Conservation (phyloP, 64 coral and sea anemone species). For the Hydrozoanthus tunicans region DNA sequence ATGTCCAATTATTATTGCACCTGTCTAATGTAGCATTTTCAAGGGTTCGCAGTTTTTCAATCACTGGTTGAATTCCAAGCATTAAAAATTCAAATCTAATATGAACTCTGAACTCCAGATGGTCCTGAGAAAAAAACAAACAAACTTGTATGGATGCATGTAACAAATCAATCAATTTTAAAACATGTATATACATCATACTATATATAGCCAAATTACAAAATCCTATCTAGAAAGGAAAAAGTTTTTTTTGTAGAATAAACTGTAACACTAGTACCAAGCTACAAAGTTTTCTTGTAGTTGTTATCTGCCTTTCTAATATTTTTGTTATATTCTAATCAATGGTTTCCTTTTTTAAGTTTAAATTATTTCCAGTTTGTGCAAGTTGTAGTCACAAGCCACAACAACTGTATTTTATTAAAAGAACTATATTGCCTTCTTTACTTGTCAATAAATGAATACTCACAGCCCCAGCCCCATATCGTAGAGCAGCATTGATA, state of each 20-base stretch:
- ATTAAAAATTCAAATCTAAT: conserved; percentile 98
- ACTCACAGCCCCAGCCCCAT: conserved; percentile 95
- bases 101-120: conserved; percentile 97
- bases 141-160: background rate
- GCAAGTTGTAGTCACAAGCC: no score
- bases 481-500: conserved; percentile 94
- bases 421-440: background rate
- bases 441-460: background rate
- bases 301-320: no score
- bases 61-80: conserved; percentile 98
- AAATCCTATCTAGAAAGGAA: no score
- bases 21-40: conserved; percentile 91
- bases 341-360: no score
- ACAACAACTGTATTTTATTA: no score
- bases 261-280: no score
- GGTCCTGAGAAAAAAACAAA: conserved; percentile 60
- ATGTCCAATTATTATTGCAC: conserved; percentile 26
- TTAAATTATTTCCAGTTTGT: no score
- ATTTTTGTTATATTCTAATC: no score
- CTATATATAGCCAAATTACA: no score
- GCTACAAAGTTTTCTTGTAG: no score
- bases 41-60: conserved; percentile 94
- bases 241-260: no score
- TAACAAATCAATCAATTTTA: background rate
- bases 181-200: no score